Conservation (phyloP, 2,113 vertebrate species). For the Mesitornis unicolor region DNA sequence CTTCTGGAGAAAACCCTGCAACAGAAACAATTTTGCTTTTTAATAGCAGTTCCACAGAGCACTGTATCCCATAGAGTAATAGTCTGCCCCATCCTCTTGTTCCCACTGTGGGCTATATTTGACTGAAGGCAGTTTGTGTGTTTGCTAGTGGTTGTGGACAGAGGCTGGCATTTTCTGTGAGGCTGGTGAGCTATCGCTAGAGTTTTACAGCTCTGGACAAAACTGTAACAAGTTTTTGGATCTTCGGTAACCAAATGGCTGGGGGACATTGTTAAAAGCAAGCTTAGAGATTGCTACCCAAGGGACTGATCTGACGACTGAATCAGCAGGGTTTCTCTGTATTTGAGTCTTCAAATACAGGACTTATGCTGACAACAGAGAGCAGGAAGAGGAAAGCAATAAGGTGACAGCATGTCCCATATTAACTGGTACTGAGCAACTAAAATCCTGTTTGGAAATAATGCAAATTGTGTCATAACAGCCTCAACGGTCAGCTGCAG, state of each 20-base stretch:
- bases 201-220: neutral
- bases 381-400: neutral
- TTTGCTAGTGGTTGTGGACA: neutral
- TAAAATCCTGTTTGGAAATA: neutral
- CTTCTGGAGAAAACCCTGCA: neutral
- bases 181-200: neutral
- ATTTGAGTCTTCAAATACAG: neutral
- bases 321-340: neutral
- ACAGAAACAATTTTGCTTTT: neutral
- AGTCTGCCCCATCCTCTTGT: neutral
- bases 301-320: neutral
- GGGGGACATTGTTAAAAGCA: neutral
- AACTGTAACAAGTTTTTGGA: neutral
- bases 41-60: neutral
- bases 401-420: neutral
- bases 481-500: neutral
- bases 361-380: neutral
- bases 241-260: neutral
- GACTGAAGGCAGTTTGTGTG: neutral
- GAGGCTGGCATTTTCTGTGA: neutral
- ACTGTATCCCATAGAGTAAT: neutral
- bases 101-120: neutral
- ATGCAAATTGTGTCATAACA: neutral
- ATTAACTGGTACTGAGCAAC: neutral
- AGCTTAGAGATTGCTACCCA: neutral